phyloP scores from a whole-genome alignment of 2,888 invertebrate species.

The Agriopis aurantiaria region DNA sequence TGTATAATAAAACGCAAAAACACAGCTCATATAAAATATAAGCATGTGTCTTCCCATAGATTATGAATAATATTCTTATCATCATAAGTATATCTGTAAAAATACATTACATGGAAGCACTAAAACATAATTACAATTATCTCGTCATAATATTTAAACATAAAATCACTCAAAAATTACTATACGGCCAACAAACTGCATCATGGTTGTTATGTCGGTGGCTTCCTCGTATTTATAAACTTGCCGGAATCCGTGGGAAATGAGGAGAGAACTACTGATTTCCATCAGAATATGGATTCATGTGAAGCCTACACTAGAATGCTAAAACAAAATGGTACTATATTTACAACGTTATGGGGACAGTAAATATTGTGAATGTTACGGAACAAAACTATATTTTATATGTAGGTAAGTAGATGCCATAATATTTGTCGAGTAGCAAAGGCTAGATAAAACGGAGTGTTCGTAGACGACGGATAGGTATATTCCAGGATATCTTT shows the following conservation, averaged over 20 bases:
- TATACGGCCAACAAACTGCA: slow-evolving; percentile 9
- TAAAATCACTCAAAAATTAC: slow-evolving; percentile 4
- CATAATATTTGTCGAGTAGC: too few species aligned
- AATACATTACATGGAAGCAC: background rate
- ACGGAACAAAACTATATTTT: background rate
- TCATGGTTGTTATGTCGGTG: slow-evolving; percentile 29
- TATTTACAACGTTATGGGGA: background rate
- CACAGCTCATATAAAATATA: background rate
- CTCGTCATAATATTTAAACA: background rate
- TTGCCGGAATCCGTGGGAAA: slow-evolving; percentile 65
- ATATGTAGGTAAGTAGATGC: background rate
- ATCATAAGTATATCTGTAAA: background rate
- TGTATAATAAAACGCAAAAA: too few species aligned
- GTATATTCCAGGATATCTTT: too few species aligned
- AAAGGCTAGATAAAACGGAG: too few species aligned
- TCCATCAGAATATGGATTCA: slow-evolving; percentile 38
- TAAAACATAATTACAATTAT: slow-evolving; percentile 5
- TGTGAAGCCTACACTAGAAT: slow-evolving; percentile 24
- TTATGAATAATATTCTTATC: background rate
- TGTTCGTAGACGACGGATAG: too few species aligned
- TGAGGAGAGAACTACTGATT: slow-evolving; percentile 46
- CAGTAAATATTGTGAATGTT: too few species aligned
- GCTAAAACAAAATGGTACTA: background rate
- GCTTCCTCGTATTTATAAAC: slow-evolving; percentile 70
- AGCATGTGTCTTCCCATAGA: background rate